Evolutionary conservation across 2,888 invertebrate genomes (phyloP).

Genomic region (Eustalomyia histrio): DNA sequence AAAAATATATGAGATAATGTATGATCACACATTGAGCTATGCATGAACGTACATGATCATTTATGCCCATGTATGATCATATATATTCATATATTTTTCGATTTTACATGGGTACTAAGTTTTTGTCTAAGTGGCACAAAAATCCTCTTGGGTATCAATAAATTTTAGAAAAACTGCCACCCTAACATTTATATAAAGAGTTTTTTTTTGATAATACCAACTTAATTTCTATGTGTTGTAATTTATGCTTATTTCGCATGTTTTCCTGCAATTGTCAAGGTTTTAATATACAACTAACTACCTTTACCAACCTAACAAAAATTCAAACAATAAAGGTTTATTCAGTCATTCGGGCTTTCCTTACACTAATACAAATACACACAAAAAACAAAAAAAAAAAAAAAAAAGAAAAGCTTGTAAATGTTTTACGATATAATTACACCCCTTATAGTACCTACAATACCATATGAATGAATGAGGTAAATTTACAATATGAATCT

Average conservation of each 20-base stretch:
- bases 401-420: slow-evolving; percentile 65
- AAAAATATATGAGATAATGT: too few relatives aligned
- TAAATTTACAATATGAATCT: background rate
- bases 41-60: too few relatives aligned
- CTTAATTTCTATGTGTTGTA: slow-evolving; percentile 69
- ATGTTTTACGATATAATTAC: slow-evolving; percentile 73
- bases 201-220: slow-evolving; percentile 51
- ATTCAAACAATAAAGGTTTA: background rate
- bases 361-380: background rate
- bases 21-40: too few relatives aligned
- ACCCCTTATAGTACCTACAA: slow-evolving; percentile 16
- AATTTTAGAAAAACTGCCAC: too few relatives aligned
- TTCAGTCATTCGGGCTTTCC: background rate
- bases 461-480: background rate
- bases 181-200: background rate
- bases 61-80: too few relatives aligned
- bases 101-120: too few relatives aligned
- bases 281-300: slow-evolving; percentile 60
- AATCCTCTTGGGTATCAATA: too few relatives aligned
- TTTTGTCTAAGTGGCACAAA: too few relatives aligned
- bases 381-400: too few relatives aligned
- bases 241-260: slow-evolving; percentile 76
- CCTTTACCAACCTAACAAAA: slow-evolving; percentile 20
- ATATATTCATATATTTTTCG: too few relatives aligned
- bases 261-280: slow-evolving; percentile 76